Conservation (phyloP, 2,113 vertebrate genomes). For the Calcarius ornatus region DNA sequence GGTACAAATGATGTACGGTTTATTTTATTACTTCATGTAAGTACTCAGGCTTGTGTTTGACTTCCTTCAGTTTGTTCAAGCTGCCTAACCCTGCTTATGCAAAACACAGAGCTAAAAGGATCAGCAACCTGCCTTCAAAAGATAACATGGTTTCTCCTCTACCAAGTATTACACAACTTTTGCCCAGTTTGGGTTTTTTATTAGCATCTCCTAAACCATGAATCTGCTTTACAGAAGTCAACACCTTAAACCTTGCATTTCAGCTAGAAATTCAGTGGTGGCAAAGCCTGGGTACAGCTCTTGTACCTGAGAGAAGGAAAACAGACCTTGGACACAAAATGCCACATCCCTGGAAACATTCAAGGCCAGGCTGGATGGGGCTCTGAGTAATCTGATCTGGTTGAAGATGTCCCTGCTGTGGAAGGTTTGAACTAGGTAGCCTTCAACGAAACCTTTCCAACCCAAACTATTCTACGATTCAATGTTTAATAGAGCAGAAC, state of each 20-base stretch:
- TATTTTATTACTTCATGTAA: not conserved
- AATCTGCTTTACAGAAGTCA: not conserved
- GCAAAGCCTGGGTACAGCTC: not conserved
- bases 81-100: not conserved
- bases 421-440: not conserved
- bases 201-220: not conserved
- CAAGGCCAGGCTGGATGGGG: not conserved
- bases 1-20: not conserved
- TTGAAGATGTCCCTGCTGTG: not conserved
- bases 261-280: not conserved
- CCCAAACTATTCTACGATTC: not conserved
- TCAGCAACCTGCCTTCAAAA: not conserved
- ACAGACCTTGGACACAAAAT: not conserved
- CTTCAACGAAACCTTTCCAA: not conserved
- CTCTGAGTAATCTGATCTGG: not conserved
- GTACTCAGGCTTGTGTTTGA: not conserved
- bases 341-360: not conserved
- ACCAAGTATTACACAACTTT: not conserved
- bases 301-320: not conserved
- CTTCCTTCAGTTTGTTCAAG: not conserved
- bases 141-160: not conserved
- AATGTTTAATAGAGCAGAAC: not conserved
- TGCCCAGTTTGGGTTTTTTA: not conserved
- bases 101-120: not conserved
- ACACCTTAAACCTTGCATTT: not conserved